These are phyloP conservation scores for Drosophila leonis DNA, from an alignment of 2,888 invertebrate species.

Conservation along the genomic window DNA sequence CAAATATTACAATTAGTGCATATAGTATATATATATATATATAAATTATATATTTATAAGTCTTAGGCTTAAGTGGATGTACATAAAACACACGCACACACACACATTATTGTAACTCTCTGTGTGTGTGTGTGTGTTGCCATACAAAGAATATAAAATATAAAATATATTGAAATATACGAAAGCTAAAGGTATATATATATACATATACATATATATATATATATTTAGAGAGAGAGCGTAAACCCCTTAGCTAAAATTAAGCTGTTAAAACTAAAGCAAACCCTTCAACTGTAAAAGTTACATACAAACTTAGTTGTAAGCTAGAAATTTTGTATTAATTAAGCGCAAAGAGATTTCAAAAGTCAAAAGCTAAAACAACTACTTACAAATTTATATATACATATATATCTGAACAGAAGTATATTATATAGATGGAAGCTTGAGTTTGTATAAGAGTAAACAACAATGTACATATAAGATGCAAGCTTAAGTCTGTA, in stretches of 20 bases:
- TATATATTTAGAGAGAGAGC: too few species aligned
- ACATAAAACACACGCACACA: slow-evolving; percentile 10
- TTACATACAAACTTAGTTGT: background rate
- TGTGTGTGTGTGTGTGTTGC: slow-evolving; percentile 11
- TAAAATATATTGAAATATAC: background rate
- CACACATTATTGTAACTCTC: background rate
- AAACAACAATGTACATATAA: background rate
- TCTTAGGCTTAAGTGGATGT: slow-evolving; percentile 15
- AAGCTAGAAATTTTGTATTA: slow-evolving; percentile 2
- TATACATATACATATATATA: background rate
- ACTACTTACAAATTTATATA: background rate
- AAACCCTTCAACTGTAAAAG: background rate
- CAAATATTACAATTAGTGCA: slow-evolving; percentile 9
- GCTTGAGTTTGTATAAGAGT: background rate
- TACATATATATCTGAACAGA: background rate
- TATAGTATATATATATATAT: slow-evolving; percentile 12
- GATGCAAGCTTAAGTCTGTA: background rate
- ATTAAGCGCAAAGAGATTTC: slow-evolving; percentile 26
- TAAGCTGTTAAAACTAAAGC: slow-evolving; percentile 9
- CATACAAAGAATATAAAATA: slow-evolving; percentile 1
- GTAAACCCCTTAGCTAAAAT: background rate
- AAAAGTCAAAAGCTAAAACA: slow-evolving; percentile 5
- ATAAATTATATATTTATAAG: slow-evolving; percentile 6
- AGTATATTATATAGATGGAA: background rate
- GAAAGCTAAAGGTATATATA: background rate